Conservation (phyloP, 2,113 vertebrate species). For the Sterna hirundo region DNA sequence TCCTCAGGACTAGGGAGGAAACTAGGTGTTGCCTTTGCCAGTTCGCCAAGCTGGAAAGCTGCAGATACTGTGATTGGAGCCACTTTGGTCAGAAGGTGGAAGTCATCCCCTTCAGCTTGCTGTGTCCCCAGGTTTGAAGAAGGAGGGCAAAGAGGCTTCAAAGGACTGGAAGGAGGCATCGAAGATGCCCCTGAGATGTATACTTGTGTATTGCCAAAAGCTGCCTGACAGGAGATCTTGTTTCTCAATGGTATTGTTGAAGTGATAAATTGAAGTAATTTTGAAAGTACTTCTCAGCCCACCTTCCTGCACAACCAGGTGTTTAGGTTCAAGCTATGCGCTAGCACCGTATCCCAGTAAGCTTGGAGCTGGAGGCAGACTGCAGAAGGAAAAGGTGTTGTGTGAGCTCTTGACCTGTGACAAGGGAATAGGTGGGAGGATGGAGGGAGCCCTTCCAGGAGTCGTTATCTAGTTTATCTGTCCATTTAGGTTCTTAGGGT, state of each 20-base stretch:
- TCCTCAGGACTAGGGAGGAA: background rate
- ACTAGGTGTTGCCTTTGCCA: background rate
- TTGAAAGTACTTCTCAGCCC: too few species aligned
- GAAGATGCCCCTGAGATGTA: background rate
- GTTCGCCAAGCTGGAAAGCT: background rate
- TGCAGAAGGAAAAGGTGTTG: background rate
- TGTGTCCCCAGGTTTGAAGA: background rate
- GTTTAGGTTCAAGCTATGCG: background rate
- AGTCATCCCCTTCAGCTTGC: background rate
- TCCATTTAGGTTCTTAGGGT: background rate
- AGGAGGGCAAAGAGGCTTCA: background rate
- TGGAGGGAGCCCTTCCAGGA: background rate
- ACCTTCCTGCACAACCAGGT: background rate
- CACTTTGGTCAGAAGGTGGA: accelerated
- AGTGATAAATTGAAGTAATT: background rate
- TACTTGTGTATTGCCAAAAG: background rate
- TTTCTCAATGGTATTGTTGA: accelerated
- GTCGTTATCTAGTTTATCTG: background rate
- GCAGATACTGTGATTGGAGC: background rate
- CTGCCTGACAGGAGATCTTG: background rate
- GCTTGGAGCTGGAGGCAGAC: background rate
- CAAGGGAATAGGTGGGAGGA: background rate
- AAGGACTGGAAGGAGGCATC: background rate
- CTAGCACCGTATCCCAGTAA: accelerated
- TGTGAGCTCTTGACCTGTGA: background rate